A percentile compares a stretch with the other conserved stretches of the same genome.
These are phyloP conservation scores for Nasonia longicornis DNA, from an alignment of 1,140 invertebrate species.

Conservation along the genomic window DNA sequence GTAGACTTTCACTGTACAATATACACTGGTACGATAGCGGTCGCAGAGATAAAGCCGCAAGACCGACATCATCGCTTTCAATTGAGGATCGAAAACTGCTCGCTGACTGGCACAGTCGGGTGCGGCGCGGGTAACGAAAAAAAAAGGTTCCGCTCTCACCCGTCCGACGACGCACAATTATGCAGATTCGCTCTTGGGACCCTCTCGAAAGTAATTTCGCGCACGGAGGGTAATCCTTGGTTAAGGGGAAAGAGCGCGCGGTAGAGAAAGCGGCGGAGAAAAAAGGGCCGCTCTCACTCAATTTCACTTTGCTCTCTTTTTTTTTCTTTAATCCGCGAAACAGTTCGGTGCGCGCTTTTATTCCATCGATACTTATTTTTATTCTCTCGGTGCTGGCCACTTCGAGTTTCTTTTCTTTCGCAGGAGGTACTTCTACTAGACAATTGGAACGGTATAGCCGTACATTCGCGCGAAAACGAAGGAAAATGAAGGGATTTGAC, in stretches of 20 bases:
- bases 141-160: background rate
- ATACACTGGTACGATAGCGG: background rate
- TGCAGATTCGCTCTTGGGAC: slow-evolving; percentile 7
- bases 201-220: slow-evolving; percentile 26
- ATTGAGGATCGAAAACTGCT: slow-evolving; percentile 8
- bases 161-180: slow-evolving; percentile 19
- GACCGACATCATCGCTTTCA: slow-evolving; percentile 4
- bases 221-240: background rate
- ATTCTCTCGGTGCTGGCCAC: background rate
- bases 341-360: background rate
- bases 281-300: background rate
- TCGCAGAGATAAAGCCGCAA: background rate
- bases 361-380: slow-evolving; percentile 16
- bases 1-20: too few relatives aligned
- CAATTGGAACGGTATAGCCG: too few relatives aligned
- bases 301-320: background rate
- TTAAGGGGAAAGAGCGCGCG: background rate
- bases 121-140: too few relatives aligned
- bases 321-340: background rate
- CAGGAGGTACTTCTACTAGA: too few relatives aligned
- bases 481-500: too few relatives aligned
- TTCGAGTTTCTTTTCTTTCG: too few relatives aligned
- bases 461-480: too few relatives aligned
- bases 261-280: background rate
- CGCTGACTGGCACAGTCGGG: background rate